Conservation (phyloP, 2,888 invertebrate species). For the Brachyptera putata region DNA sequence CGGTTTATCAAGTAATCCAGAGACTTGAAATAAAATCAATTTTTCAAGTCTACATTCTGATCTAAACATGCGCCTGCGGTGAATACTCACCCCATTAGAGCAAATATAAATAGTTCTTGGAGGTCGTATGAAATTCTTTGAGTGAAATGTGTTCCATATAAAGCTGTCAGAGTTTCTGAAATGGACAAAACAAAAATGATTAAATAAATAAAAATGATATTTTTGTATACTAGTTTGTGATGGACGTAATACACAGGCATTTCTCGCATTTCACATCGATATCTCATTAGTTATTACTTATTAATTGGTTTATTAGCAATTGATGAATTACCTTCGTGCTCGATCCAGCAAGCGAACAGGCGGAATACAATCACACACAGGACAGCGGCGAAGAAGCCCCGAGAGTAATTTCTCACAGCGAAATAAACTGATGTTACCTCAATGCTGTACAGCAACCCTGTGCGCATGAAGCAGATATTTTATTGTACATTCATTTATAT, state of each 20-base stretch:
- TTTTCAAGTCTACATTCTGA: too few species aligned
- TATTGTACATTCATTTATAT: too few species aligned
- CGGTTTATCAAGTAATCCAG: too few species aligned
- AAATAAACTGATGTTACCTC: constrained; percentile 99
- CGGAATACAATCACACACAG: constrained; percentile 96
- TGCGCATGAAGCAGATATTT: too few species aligned
- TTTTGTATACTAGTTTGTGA: background rate
- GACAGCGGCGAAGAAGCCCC: constrained; percentile 96
- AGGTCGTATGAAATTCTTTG: constrained; percentile 97
- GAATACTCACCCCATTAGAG: constrained; percentile 76
- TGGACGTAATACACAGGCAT: too few species aligned
- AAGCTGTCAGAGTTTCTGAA: constrained; percentile 87
- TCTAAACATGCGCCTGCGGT: too few species aligned
- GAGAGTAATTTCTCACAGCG: constrained; percentile 97
- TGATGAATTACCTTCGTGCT: constrained; percentile 60
- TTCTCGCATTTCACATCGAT: too few species aligned
- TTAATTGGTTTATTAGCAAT: too few species aligned
- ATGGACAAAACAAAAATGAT: constrained; percentile 39
- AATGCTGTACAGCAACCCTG: constrained; percentile 95
- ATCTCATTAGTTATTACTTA: too few species aligned
- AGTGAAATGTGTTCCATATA: constrained; percentile 87
- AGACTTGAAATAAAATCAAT: too few species aligned
- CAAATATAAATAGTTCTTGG: constrained; percentile 91
- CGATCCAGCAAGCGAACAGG: constrained; percentile 90
- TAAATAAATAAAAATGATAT: background rate